Evolutionary conservation across 2,113 vertebrate species (phyloP), one percentile per base, ranked within the genome.

Genomic region (Lamprologus lemairii): DNA sequence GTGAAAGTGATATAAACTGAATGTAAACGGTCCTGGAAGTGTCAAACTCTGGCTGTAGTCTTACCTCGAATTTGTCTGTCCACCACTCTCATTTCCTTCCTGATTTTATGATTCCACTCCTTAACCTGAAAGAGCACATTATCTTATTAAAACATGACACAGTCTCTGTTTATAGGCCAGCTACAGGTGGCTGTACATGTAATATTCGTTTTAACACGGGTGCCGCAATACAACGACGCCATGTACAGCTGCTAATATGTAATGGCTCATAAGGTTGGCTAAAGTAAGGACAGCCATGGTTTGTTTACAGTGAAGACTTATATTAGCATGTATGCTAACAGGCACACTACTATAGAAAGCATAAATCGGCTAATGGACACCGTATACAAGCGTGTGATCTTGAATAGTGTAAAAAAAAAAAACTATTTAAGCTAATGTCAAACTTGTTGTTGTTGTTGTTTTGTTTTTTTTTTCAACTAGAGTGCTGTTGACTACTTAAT

Each of bases 1-100:
- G 55, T 54, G 14, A 37, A 21, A 49, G 10, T 31, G 35, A 37
- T 33, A 65, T 54, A 3, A 40, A 49, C 4, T 11, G 5, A 7
- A n/a, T 9, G 2, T 1, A 82, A 58, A 78, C 40, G 1, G 40
- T 45, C 7, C 7, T 37, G 21, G 4, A 45, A 17, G 2, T 79
- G 57, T 63, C 5, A n/a, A 16, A 63, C 53, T 2, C 3, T 16
- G 19, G 31, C 23, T 26, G n/a, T 47, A 7, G 55, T 47, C 96
- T 96, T 95, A 99, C 99, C 98, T 97, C 98, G 95, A 91, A 99
- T 99, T 94, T 99, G 99, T 95, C 98, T 97, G 93, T 99, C 99
- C 94, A 99, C 97, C 89, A 98, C 97, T 92, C 99, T 97, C 97
- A 98, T 98, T 95, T 99, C 99, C 93, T 98, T 99, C 82, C 98